Base-by-base conservation (phyloP, 37 sponge, comb jelly and placozoan species). In the Cladorhizidae sp. region DNA sequence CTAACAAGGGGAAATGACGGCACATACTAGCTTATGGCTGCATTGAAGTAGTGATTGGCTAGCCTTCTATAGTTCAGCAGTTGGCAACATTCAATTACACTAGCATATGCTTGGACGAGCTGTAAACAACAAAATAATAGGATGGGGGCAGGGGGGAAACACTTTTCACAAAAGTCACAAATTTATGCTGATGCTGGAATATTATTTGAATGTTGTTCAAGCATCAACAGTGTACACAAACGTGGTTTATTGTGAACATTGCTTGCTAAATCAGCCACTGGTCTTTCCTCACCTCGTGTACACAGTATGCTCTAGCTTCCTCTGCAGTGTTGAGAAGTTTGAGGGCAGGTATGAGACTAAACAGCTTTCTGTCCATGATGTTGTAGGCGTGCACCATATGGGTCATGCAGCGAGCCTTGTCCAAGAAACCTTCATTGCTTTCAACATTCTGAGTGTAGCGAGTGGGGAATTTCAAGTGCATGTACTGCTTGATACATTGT, bases 81-180 rank as follows among this genome's bases (percentile, higher is more conserved):
- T 70, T 90, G 88, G 63, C 91, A 91, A 57, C 95, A 91, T 57
- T 87, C 88, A 37, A 94, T 80, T 83, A 91, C 80, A 11, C 82
- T 79, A 43, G 92, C 74, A 80, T 94, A 94, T 0, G 95, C 88
- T 28, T 90, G 91, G 70, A 94, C 38, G 43, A 94, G 75, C 90
- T 90, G 67, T 35, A 21, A 11, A 61, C 9, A 71, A 21, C 40
- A 64, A 40, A 83, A 69, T 23, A 61, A 61, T 14, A 63, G 56
- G 8, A 32, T 68, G 20, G 42, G 38, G n/a, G 72, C 22, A 11
- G 36, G 15, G 1, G 9, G 20, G 35, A 71, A 45, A 41, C 50
- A 45, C 29, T 42, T 26, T n/a, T n/a, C n/a, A n/a, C n/a, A n/a
- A n/a, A n/a, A n/a, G n/a, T n/a, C n/a, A n/a, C n/a, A n/a, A n/a